Evolutionary conservation across 2,888 invertebrate genomes (phyloP), one percentile per base, ranked within the genome.

Genomic region (Perizoma affinitatum): DNA sequence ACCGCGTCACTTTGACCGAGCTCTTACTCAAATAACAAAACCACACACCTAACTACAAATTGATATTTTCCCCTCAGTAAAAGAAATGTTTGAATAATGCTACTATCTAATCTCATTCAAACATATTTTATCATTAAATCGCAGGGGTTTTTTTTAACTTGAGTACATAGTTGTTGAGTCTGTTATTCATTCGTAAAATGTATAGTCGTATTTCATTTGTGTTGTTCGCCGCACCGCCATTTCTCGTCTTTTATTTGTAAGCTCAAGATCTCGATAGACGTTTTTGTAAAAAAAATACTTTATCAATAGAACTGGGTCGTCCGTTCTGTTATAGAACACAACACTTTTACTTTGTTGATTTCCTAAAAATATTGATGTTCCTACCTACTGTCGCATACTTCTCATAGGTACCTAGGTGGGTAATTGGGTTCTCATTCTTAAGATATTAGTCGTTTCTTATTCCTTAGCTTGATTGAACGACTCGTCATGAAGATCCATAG

Each of bases 301-400:
- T 70, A 65, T 81, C 80, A 80, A 86, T 80, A 80, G 79, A 91
- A 81, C 83, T 88, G 74, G 90, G 90, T 88, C 89, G 84, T 66
- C 76, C 78, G 78, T 76, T 78, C 84, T 78, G 77, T 80, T 79
- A 85, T 85, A 87, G 84, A 83, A 82, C 83, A 71, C 72, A 84
- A 78, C 82, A 89, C 90, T 90, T 90, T 90, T 90, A 90, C 90
- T 89, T 82, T 10, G 66, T 71, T 68, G 73, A 79, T 84, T 81
- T 84, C 78, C 81, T 84, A 71, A 70, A 44, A 54, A 57, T 46
- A 43, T 44, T 54, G 10, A 41, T 54, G 36, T 33, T 53, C 22
- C 22, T 22, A 3, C 22, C 22, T 22, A 22, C 22, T 2, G 22
- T 22, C 22, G 22, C 22, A 22, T 22, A 22, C 22, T 22, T 22